Base-by-base conservation (phyloP, 2,113 vertebrate species). In the Bos javanicus region DNA sequence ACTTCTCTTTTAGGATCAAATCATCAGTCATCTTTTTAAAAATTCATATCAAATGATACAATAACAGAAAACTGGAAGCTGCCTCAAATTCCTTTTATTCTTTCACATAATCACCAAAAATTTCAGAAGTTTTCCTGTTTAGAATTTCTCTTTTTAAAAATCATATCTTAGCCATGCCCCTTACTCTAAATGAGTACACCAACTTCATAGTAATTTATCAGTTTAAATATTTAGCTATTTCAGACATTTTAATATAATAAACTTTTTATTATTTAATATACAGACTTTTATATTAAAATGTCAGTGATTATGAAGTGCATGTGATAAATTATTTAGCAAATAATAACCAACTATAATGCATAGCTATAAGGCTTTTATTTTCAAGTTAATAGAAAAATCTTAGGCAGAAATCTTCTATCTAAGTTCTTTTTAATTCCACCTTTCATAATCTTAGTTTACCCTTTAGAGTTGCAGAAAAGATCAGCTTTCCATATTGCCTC, bases 201-300 rank as follows among this genome's bases (percentile, higher is more conserved):
- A 86, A 64, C 2, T 62, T 89, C 7, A 82, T 33, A 86, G 28
- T 39, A 67, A 86, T 88, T 83, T 93, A 83, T 96, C 57, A 90
- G 16, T 54, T 90, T 88, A 56, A 80, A 91, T 91, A 59, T n/a
- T 94, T 85, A 94, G 23, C 5, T 57, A 91, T 64, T 93, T 28
- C 0, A 91, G 62, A 80, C 10, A 62, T 48, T 94, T 43, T 80
- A 96, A 90, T 90, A 50, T 87, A 94, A 86, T 71, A 33, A 74
- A 76, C 52, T 30, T 84, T 74, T 25, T 91, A 54, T 59, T 82
- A 93, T 86, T 96, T 85, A 81, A 95, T 25, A 93, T 85, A 85
- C 13, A 28, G 60, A 97, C 3, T 80, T 97, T 84, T 74, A 90
- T 52, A 91, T 87, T 94, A 74, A 91, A 94, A 94, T 95, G 10